phyloP scores from a whole-genome alignment of 2,888 invertebrate genomes.

The Hesperia comma region DNA sequence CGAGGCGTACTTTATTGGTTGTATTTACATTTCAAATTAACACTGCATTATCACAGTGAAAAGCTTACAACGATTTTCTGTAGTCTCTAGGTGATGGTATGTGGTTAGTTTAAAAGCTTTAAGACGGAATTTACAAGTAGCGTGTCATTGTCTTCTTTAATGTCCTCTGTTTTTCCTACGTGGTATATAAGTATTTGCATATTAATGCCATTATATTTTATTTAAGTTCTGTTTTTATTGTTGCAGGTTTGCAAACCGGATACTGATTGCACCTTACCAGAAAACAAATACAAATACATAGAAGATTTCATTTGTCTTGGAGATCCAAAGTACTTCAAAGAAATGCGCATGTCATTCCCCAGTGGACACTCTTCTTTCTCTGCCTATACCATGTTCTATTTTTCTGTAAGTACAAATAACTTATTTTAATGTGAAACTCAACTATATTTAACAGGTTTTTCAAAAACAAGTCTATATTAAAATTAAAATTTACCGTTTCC shows the following conservation, averaged over 20 bases:
- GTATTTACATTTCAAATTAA: constrained; percentile 35
- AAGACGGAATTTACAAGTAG: neutral
- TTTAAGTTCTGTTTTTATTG: neutral
- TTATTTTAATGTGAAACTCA: neutral
- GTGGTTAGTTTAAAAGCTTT: too few species aligned
- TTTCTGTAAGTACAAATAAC: constrained; percentile 86
- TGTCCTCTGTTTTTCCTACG: neutral
- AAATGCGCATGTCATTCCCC: constrained; percentile 93
- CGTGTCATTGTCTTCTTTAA: neutral
- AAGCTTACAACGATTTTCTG: neutral
- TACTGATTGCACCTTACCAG: constrained; percentile 84
- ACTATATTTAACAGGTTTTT: too few species aligned
- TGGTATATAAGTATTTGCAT: neutral
- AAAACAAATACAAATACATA: constrained; percentile 87
- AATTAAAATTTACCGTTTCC: too few species aligned
- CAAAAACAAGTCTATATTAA: too few species aligned
- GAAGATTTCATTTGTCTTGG: constrained; percentile 87
- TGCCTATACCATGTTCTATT: constrained; percentile 93
- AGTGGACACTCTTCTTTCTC: constrained; percentile 97
- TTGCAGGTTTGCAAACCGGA: constrained; percentile 91
- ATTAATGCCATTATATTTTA: neutral
- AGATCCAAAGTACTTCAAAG: constrained; percentile 85
- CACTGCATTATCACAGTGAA: constrained; percentile 3
- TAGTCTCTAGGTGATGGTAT: too few species aligned
- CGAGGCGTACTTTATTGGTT: constrained; percentile 24